Conservation (phyloP, 2,888 invertebrate genomes). For the Brassicogethes aeneus region DNA sequence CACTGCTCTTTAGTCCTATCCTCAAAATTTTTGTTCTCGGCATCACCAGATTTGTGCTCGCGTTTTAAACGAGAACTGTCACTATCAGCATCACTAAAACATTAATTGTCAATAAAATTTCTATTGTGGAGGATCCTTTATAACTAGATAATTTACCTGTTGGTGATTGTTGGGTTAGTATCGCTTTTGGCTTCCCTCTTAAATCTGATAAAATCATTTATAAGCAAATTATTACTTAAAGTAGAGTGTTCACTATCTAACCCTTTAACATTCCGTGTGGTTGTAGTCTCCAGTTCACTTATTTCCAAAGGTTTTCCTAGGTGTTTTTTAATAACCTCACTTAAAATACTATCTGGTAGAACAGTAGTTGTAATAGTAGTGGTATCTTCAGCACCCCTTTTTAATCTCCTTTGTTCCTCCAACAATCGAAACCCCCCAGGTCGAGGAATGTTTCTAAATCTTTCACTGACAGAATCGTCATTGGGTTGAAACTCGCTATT, state of each 20-base stretch:
- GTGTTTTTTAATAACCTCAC: slow-evolving; percentile 15
- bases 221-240: slow-evolving; percentile 15
- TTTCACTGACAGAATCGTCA: slow-evolving; percentile 2
- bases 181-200: slow-evolving; percentile 24
- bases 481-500: background rate
- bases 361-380: background rate
- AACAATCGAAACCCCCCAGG: slow-evolving; percentile 5
- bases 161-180: too few species aligned
- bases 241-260: background rate
- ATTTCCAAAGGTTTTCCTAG: slow-evolving; percentile 28
- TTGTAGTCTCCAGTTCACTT: slow-evolving; percentile 18
- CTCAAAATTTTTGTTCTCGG: slow-evolving; percentile 38
- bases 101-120: too few species aligned
- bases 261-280: slow-evolving; percentile 7
- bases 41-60: slow-evolving; percentile 5
- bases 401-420: background rate
- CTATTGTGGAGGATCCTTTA: too few species aligned
- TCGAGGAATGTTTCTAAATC: slow-evolving; percentile 10
- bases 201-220: slow-evolving; percentile 36
- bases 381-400: background rate
- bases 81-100: too few species aligned
- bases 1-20: slow-evolving; percentile 53
- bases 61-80: background rate
- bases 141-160: too few species aligned
- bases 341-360: background rate